Percentiles rank a stretch among this genome's conserved stretches.
These are phyloP conservation scores for Caenorhabditis parvicauda DNA, from an alignment of 2,888 invertebrate genomes.

Conservation along the genomic window DNA sequence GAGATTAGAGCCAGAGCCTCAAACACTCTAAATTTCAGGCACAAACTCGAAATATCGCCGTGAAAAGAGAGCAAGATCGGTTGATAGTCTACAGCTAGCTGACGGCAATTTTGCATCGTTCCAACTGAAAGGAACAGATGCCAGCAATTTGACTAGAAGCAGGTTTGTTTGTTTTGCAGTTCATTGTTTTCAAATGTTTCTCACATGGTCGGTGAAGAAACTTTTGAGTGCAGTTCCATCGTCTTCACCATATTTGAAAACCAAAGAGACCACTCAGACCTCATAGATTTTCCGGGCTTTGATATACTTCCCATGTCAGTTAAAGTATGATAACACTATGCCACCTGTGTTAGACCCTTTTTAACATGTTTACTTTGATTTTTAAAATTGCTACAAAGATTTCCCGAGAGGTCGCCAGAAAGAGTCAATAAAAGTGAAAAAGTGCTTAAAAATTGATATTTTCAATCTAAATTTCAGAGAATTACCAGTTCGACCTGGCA, in stretches of 20 bases:
- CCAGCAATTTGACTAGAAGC: slow-evolving; percentile 27
- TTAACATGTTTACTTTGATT: neutral
- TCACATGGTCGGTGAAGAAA: neutral
- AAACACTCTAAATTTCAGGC: slow-evolving; percentile 1
- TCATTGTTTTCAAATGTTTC: neutral
- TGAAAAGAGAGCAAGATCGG: slow-evolving; percentile 43
- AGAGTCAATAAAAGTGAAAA: too few relatives aligned
- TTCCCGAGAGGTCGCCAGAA: too few relatives aligned
- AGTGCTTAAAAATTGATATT: too few relatives aligned
- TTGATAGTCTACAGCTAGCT: slow-evolving; percentile 57
- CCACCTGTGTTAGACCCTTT: neutral
- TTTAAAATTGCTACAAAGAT: too few relatives aligned
- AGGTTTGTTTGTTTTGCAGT: slow-evolving; percentile 5
- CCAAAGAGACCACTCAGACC: too few relatives aligned
- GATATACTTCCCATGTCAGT: too few relatives aligned
- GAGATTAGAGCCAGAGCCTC: neutral
- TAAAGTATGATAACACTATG: too few relatives aligned
- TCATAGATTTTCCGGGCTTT: too few relatives aligned
- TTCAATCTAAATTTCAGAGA: too few relatives aligned
- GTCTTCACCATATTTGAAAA: too few relatives aligned
- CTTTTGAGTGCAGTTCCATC: too few relatives aligned
- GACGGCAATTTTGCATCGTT: slow-evolving; percentile 58
- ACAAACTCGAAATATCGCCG: slow-evolving; percentile 38
- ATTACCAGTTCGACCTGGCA: slow-evolving; percentile 49
- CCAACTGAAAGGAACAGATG: slow-evolving; percentile 48